phyloP scores from a whole-genome alignment of 2,888 invertebrate genomes.

The Drosophila neonasuta region DNA sequence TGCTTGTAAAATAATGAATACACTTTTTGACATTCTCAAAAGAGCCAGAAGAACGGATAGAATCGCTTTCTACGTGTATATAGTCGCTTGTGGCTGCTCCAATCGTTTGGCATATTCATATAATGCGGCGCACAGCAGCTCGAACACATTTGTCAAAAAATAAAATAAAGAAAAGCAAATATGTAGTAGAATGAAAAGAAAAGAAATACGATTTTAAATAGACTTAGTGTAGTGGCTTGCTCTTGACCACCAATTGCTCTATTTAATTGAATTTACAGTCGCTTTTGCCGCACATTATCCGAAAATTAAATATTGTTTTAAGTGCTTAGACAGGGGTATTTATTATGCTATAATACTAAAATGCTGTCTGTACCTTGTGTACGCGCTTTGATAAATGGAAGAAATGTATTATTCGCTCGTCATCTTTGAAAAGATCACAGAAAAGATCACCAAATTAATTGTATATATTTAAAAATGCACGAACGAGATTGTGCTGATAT shows the following conservation, averaged over 20 bases:
- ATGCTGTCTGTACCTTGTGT: background rate
- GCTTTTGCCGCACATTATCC: slow-evolving; percentile 28
- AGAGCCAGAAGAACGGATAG: slow-evolving; percentile 7
- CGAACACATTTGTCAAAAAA: slow-evolving; percentile 33
- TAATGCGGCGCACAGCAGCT: slow-evolving; percentile 18
- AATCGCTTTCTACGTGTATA: slow-evolving; percentile 17
- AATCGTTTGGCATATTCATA: slow-evolving; percentile 46
- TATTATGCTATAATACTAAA: slow-evolving; percentile 5
- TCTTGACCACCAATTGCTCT: slow-evolving; percentile 53
- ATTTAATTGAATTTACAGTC: slow-evolving; percentile 49
- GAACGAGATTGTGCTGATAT: background rate
- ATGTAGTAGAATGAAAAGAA: slow-evolving; percentile 3
- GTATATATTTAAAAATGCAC: background rate
- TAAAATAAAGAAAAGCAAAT: slow-evolving; percentile 7
- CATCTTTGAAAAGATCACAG: background rate
- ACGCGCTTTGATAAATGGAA: slow-evolving; percentile 8
- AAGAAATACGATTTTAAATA: slow-evolving; percentile 46
- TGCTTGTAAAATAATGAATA: slow-evolving; percentile 1
- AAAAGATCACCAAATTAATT: background rate
- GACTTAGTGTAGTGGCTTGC: slow-evolving; percentile 51
- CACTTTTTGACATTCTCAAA: slow-evolving; percentile 10
- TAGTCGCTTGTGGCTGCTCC: slow-evolving; percentile 48
- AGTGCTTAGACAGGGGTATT: slow-evolving; percentile 10
- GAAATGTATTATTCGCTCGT: slow-evolving; percentile 1
- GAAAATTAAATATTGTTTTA: slow-evolving; percentile 16